Percentiles rank a stretch among this genome's conserved stretches.
Evolutionary conservation across 2,888 invertebrate genomes (phyloP).

Genomic region (Archips xylosteana): DNA sequence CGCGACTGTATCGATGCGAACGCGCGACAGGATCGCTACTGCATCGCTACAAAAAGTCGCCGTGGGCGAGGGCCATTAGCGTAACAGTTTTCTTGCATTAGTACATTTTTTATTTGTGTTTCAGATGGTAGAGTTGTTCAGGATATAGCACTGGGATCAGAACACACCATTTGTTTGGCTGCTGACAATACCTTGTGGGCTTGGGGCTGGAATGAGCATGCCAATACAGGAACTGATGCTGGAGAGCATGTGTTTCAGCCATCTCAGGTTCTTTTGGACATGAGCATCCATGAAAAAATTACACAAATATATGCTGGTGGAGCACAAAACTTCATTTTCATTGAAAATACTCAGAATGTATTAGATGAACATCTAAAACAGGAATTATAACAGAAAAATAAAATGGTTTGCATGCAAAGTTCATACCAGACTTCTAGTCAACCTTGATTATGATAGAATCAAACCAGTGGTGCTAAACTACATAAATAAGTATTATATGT

Average conservation of each 20-base stretch:
- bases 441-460: constrained; percentile 15
- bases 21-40: no score
- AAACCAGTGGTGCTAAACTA: constrained; percentile 30
- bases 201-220: constrained; percentile 97
- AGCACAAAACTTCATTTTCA: constrained; percentile 76
- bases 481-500: not conserved
- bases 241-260: constrained; percentile 64
- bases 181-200: constrained; percentile 88
- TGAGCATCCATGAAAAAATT: constrained; percentile 52
- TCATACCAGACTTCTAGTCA: constrained; percentile 27
- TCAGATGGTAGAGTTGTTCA: constrained; percentile 76
- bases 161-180: constrained; percentile 90
- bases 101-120: constrained; percentile 51
- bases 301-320: constrained; percentile 74
- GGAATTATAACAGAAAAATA: constrained; percentile 7
- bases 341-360: constrained; percentile 47
- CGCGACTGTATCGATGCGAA: no score
- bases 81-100: not conserved
- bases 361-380: not conserved
- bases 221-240: constrained; percentile 90
- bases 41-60: no score
- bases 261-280: constrained; percentile 62
- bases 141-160: constrained; percentile 90
- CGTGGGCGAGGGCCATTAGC: no score
- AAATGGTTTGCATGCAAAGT: not conserved